A percentile compares a stretch with the other conserved stretches of the same genome.
Evolutionary conservation across 2,113 vertebrate species (phyloP).

Genomic region (Chascanopsetta lugubris): DNA sequence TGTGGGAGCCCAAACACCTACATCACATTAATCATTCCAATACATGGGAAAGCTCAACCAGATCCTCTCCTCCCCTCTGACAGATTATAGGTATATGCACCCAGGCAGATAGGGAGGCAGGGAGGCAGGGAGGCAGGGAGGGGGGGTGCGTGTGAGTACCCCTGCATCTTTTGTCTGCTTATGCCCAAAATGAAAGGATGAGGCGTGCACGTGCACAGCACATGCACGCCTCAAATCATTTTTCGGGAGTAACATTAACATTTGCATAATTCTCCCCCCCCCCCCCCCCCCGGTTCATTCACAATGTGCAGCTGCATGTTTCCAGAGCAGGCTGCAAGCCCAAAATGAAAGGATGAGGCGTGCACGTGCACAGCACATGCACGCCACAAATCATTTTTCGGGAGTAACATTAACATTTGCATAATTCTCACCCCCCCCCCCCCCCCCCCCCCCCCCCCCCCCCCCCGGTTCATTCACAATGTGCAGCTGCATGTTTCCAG

Average conservation of each 20-base stretch:
- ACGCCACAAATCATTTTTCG: background rate
- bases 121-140: conserved; percentile 45
- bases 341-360: conserved; percentile 1
- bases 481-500: conserved; percentile 33
- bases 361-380: background rate
- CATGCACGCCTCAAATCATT: background rate
- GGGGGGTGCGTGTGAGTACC: conserved; percentile 47
- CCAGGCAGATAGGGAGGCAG: conserved; percentile 38
- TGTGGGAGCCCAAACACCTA: background rate
- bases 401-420: background rate
- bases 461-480: conserved; percentile 53
- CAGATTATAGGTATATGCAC: conserved; percentile 34
- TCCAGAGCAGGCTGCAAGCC: conserved; percentile 31
- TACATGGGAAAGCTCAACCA: conserved; percentile 25
- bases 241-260: background rate
- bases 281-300: too few relatives aligned
- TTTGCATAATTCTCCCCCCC: too few relatives aligned
- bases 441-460: too few relatives aligned
- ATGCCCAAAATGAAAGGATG: conserved; percentile 10
- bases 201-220: background rate
- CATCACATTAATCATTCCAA: background rate
- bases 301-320: conserved; percentile 46
- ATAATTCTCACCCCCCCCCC: too few relatives aligned
- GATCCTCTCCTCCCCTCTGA: conserved; percentile 32
- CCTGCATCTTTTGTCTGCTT: conserved; percentile 78